A percentile compares a stretch with the other conserved stretches of the same genome.
Conservation (phyloP, 2,797 vertebrate genomes). For the Microtus obscurus region DNA sequence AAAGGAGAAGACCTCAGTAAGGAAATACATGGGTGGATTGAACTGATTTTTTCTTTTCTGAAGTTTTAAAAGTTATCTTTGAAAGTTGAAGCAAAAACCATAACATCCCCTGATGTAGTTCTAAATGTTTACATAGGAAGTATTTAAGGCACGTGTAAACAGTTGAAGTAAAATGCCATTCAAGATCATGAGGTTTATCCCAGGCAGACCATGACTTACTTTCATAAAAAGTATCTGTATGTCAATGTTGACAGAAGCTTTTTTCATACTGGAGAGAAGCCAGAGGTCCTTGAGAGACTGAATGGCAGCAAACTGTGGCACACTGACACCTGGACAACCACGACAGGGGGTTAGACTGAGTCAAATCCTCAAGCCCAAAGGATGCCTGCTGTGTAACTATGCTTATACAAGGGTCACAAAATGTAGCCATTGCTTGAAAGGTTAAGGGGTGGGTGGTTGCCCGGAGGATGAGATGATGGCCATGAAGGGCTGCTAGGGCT, state of each 20-base stretch:
- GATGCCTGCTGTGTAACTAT: not conserved
- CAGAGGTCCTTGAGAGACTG: not conserved
- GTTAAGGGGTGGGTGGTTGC: too few relatives aligned
- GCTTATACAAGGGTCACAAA: not conserved
- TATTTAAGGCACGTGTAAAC: not conserved
- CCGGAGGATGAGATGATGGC: not conserved
- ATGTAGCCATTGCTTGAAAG: not conserved
- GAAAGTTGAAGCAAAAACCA: not conserved
- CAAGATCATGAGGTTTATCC: not conserved
- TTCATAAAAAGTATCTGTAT: not conserved
- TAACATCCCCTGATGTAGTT: not conserved
- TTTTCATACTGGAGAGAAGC: not conserved
- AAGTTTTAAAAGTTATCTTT: slow-evolving; percentile 15
- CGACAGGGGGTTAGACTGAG: not conserved
- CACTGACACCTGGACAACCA: fast-evolving
- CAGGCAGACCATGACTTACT: not conserved
- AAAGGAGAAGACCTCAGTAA: not conserved
- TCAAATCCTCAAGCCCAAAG: not conserved
- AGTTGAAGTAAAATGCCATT: not conserved
- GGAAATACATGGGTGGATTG: not conserved
- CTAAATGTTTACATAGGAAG: not conserved
- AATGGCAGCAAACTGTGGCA: not conserved
- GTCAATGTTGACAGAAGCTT: not conserved
- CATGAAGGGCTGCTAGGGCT: not conserved
- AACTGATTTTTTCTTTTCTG: not conserved